Conservation (phyloP, 2,888 invertebrate genomes). For the Pterostichus niger region DNA sequence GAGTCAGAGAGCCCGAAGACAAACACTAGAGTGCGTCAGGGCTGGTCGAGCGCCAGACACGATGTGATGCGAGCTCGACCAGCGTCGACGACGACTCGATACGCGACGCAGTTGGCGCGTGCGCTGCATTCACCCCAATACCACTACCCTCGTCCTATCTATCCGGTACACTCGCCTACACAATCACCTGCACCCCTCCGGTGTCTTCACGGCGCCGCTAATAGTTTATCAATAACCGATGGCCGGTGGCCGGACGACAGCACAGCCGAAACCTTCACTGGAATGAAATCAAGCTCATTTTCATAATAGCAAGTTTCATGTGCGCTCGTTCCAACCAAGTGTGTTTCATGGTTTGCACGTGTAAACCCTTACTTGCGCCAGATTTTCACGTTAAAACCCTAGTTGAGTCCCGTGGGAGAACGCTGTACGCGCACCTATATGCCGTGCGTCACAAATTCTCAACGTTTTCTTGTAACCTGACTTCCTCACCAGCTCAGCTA, state of each 20-base stretch:
- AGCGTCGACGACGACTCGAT: conserved; percentile 73
- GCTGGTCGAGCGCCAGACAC: conserved; percentile 71
- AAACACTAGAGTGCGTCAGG: neutral
- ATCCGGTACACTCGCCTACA: conserved; percentile 63
- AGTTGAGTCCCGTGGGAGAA: conserved; percentile 44
- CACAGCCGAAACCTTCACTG: neutral
- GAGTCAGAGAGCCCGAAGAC: too few relatives aligned
- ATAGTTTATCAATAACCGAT: conserved; percentile 65
- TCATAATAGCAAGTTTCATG: conserved; percentile 52
- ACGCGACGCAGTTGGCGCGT: conserved; percentile 74
- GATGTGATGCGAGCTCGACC: conserved; percentile 73
- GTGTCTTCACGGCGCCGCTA: conserved; percentile 55
- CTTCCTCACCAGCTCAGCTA: conserved; percentile 27
- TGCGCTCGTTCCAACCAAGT: conserved; percentile 22
- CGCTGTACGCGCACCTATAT: conserved; percentile 27
- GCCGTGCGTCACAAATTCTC: conserved; percentile 35
- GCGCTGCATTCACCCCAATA: conserved; percentile 69
- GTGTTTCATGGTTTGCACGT: conserved; percentile 28
- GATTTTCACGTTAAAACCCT: conserved; percentile 51
- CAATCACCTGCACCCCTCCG: conserved; percentile 51
- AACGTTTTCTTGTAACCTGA: conserved; percentile 27
- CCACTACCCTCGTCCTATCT: conserved; percentile 52
- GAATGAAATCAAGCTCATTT: conserved; percentile 11
- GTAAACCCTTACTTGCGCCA: conserved; percentile 38
- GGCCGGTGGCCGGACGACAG: neutral